Base-by-base conservation (phyloP, 2,888 invertebrate genomes). In the Nomada lathburiana region DNA sequence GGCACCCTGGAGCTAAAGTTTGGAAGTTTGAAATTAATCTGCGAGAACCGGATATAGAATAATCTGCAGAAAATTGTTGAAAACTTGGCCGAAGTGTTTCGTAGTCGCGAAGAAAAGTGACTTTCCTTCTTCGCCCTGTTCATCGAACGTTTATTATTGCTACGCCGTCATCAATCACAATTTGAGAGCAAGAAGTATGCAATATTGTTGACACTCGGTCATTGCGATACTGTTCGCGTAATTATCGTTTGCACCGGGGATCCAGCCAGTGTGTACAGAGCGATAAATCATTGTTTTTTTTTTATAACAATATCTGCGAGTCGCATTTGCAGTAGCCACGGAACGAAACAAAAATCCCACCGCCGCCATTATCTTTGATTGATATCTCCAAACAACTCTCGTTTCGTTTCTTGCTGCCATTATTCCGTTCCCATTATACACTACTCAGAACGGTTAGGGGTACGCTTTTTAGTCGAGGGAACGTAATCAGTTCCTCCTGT, bases 321-420 rank as follows among this genome's bases (percentile, higher is more conserved):
- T 69, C 63, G 57, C 57, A 55, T 57, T 63, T 13, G 52, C 73
- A 52, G 59, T 63, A 57, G 52, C 62, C 29, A n/a, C 23, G 2
- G 55, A 76, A 62, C 26, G 63, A 50, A 76, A 69, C 63, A 79
- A 79, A 79, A 79, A 69, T 77, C 63, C 53, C 26, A 44, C 69
- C n/a, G 36, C 64, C 79, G 77, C 79, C 79, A 79, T 79, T 79
- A 79, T 69, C 77, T 79, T 79, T 79, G 79, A 79, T 79, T 79
- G 79, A 79, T 79, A 79, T 79, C 79, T 77, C 78, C 64, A 76
- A 76, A 79, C 79, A 60, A 63, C 77, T 69, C 76, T 64, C 69
- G 59, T 57, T 52, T 63, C 63, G 36, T 79, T 79, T 79, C 77
- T 79, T 79, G 69, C 77, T 57, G 52, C 77, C 79, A 69, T 79